A percentile compares a stretch with the other conserved stretches of the same genome.
These are phyloP conservation scores for Spodoptera picta DNA, from an alignment of 2,888 invertebrate species.

Conservation along the genomic window DNA sequence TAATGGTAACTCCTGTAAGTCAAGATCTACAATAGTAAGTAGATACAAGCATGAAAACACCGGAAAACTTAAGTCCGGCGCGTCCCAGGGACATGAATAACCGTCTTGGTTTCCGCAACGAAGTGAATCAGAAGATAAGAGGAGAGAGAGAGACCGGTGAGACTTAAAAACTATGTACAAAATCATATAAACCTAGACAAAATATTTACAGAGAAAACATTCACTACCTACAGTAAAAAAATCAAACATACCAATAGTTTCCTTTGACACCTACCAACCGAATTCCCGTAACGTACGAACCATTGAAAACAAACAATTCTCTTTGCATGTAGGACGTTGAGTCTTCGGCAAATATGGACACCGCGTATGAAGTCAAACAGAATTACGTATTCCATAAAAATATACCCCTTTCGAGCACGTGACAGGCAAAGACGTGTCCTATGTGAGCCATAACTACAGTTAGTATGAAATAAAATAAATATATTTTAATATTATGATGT, in stretches of 20 bases:
- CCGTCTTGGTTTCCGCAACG: too few species aligned
- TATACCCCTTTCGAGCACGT: slow-evolving; percentile 86
- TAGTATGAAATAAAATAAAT: slow-evolving; percentile 53
- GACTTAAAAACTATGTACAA: too few species aligned
- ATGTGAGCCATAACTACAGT: slow-evolving; percentile 57
- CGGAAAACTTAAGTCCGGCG: too few species aligned
- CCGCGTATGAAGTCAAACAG: slow-evolving; percentile 88
- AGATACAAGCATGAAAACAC: too few species aligned
- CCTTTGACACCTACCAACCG: background rate
- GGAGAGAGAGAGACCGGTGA: too few species aligned
- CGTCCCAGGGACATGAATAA: too few species aligned
- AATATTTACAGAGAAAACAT: too few species aligned
- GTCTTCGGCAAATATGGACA: slow-evolving; percentile 87
- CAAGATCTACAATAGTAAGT: too few species aligned
- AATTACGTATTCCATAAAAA: slow-evolving; percentile 89
- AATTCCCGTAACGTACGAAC: slow-evolving; percentile 36
- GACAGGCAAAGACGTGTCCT: slow-evolving; percentile 71
- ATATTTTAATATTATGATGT: slow-evolving; percentile 19
- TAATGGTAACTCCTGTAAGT: too few species aligned
- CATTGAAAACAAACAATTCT: slow-evolving; percentile 69
- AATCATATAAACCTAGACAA: too few species aligned
- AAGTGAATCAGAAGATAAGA: too few species aligned
- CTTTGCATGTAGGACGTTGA: slow-evolving; percentile 86
- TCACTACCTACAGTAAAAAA: too few species aligned
- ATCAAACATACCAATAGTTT: background rate